Base-by-base conservation (phyloP, 2,113 vertebrate species). In the Ivindomyrus marchei region DNA sequence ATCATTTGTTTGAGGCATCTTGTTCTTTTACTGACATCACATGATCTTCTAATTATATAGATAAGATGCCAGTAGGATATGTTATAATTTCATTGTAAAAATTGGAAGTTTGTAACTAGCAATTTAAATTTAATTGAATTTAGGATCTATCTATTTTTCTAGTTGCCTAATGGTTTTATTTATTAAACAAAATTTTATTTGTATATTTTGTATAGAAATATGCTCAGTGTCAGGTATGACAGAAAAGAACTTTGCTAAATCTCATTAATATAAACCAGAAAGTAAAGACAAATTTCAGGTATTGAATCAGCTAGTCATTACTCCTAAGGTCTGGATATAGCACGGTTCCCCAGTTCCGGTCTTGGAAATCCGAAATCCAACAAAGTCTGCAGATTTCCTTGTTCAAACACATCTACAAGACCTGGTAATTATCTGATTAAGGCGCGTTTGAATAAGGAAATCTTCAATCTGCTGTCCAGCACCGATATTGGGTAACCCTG, bases 1-100 rank as follows among this genome's bases (percentile, higher is more conserved):
- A 85, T 49, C 83, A 47, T 85, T 47, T 24, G 42, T 45, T 84
- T 84, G 70, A 39, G 70, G 70, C 70, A 39, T 84, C 45, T 84
- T 84, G 39, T n/a, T 47, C 19, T 45, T 85, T 85, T 85, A 85
- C 83, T 85, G 83, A 47, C 83, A 85, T 85, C 39, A 42, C 45
- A 47, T 85, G 83, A 47, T 85, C 83, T 45, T 85, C 83, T 85
- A 85, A 85, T 85, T 46, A 85, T 47, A 85, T 85, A 85, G 45
- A 85, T 85, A 47, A 47, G 42, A 47, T 85, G 39, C 19, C 2
- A 47, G 19, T 85, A 42, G 39, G 9, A n/a, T 21, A 13, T 11
- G 45, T 85, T 46, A 47, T 85, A 85, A 46, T n/a, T 85, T 85
- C 36, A 39, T 7, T 83, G 53, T 39, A 42, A 36, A 39, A 46